phyloP scores from a whole-genome alignment of 2,113 vertebrate genomes.

The Epinephelus lanceolatus region DNA sequence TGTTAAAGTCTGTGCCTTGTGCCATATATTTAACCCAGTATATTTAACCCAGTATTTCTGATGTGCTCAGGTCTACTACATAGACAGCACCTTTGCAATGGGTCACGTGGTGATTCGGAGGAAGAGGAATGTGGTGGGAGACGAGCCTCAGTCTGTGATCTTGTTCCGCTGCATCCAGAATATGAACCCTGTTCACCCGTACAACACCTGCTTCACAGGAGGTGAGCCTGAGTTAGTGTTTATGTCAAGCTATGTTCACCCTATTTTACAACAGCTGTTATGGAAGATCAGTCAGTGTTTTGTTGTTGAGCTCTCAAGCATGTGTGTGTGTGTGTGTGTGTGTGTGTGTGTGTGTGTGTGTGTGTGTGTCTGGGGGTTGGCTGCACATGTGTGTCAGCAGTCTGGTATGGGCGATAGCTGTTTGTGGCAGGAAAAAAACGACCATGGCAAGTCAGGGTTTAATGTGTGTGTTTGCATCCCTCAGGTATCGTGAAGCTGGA shows the following conservation, averaged over 20 bases:
- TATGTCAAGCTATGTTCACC: constrained; percentile 7
- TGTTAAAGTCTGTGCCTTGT: background rate
- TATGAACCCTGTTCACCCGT: constrained; percentile 89
- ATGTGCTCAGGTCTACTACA: constrained; percentile 90
- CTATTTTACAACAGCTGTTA: constrained; percentile 28
- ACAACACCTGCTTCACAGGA: constrained; percentile 97
- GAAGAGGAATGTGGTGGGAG: constrained; percentile 91
- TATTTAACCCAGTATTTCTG: background rate
- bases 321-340: background rate
- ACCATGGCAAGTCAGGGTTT: constrained; percentile 7
- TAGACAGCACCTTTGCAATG: constrained; percentile 91
- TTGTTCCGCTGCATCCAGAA: constrained; percentile 95
- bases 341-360: constrained; percentile 3
- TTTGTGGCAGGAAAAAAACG: background rate
- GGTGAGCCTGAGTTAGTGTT: constrained; percentile 83
- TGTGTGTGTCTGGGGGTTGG: background rate
- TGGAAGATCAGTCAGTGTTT: constrained; percentile 1
- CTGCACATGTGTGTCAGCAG: background rate
- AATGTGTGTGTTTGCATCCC: constrained; percentile 32
- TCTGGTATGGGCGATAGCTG: background rate
- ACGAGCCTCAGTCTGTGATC: constrained; percentile 89
- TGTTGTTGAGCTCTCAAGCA: constrained; percentile 6
- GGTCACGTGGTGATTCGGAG: constrained; percentile 93
- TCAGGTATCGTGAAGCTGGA: constrained; percentile 95
- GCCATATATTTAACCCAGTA: background rate